Base-by-base conservation (phyloP, 2,113 vertebrate genomes). In the Halichoeres trimaculatus region DNA sequence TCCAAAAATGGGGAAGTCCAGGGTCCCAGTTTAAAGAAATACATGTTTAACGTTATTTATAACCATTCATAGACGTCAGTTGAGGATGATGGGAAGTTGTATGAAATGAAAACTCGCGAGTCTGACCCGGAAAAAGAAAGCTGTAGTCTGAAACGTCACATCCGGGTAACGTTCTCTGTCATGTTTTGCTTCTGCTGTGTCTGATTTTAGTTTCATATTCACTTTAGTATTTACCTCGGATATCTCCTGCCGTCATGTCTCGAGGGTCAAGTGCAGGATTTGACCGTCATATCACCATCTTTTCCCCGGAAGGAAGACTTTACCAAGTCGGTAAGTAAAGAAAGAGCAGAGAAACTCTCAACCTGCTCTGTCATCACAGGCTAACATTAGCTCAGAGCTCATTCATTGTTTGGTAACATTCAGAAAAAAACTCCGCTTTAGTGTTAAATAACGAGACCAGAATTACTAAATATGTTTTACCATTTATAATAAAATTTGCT, bases 231-330 rank as follows among this genome's bases (percentile, higher is more conserved):
- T 78, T 71, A 51, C 14, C 20, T 43, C 13, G 5, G 0, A 62
- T 35, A 16, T 72, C 40, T 43, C 17, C 26, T 3, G 38, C 60
- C 38, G 81, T 23, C 58, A 98, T 98, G 97, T 98, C 96, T 67
- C 95, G 96, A 54, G 97, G 97, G 20, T 98, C 96, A 41, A 98
- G 95, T 86, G 96, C 96, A 14, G 97, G 96, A 0, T 98, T 98
- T 86, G 97, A 98, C 88, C 95, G 96, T 4, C 96, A 98, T 72
- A 98, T 98, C 84, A 97, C 97, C 24, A 97, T 98, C 85, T 98
- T 98, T 85, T 97, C 96, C 19, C 96, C 96, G 22, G 97, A 97
- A 78, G 96, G 97, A 9, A 94, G 96, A 76, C 95, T 98, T 35
- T 98, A 98, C 91, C 96, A 98, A 98, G 97, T 98, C 81, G 96